A percentile compares a stretch with the other conserved stretches of the same genome.
Evolutionary conservation across 2,797 vertebrate genomes (phyloP).

Genomic region (Macropodus opercularis): DNA sequence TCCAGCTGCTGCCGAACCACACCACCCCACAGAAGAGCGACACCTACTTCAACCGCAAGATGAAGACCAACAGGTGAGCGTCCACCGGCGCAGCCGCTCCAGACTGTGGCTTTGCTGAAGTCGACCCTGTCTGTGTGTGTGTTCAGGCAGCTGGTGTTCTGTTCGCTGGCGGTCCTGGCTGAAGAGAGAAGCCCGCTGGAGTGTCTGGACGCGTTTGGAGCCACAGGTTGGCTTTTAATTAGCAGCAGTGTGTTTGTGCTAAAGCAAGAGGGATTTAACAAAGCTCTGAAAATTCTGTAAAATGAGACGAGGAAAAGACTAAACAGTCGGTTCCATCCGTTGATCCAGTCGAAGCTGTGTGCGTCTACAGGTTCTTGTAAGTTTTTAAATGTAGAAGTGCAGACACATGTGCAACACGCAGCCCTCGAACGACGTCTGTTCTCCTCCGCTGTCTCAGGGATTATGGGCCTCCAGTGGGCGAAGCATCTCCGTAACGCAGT

Average conservation of each 20-base stretch:
- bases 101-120: too few relatives aligned
- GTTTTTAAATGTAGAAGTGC: too few relatives aligned
- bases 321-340: too few relatives aligned
- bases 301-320: too few relatives aligned
- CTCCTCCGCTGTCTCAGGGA: slow-evolving; percentile 77
- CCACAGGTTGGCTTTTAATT: slow-evolving; percentile 84
- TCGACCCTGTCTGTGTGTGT: not conserved
- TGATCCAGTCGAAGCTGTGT: too few relatives aligned
- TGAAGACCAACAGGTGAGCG: slow-evolving; percentile 93
- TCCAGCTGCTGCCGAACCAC: slow-evolving; percentile 94
- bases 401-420: too few relatives aligned
- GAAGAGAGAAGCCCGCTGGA: slow-evolving; percentile 91
- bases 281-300: too few relatives aligned
- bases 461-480: slow-evolving; percentile 98
- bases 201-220: slow-evolving; percentile 97
- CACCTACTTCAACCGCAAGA: slow-evolving; percentile 98
- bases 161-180: slow-evolving; percentile 89
- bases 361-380: too few relatives aligned
- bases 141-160: slow-evolving; percentile 93
- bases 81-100: not conserved
- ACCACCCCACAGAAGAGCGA: slow-evolving; percentile 93
- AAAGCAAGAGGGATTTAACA: too few relatives aligned
- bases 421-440: rapidly evolving
- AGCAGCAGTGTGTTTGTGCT: too few relatives aligned
- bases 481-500: slow-evolving; percentile 90